Evolutionary conservation across 2,797 vertebrate species (phyloP), one percentile per base, ranked within the genome.

Genomic region (Gymnothorax reevesii): DNA sequence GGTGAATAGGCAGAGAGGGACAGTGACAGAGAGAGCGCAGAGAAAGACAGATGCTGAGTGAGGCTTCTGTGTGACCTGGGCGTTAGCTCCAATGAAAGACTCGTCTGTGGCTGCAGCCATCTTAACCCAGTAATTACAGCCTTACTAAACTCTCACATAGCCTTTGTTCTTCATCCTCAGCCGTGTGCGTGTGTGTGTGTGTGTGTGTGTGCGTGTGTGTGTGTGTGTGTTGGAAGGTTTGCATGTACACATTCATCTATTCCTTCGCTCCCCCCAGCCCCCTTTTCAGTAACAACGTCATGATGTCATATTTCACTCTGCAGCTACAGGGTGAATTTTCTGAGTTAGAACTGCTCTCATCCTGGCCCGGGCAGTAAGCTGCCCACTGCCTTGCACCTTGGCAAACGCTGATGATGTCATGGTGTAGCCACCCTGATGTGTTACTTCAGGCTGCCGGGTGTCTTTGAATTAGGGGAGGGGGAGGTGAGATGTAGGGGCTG

Each of bases 111-210:
- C 69, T 33, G 25, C 0, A 7, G 8, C 4, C 9, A 42, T 75
- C 42, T 49, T 42, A 17, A 42, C 42, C 4, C 73, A 42, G 33
- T 77, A 77, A 77, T 77, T 49, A 77, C 42, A 52, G 12, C 15
- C 73, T 77, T 42, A 42, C 73, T 42, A 52, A 77, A 13, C 71
- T 42, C 33, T 42, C 33, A 10, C 25, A 42, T 33, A n/a, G 71
- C 71, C 71, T 42, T 75, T 71, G 69, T 75, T 42, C 71, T 42
- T 75, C 71, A 69, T 69, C 64, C 22, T n/a, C 64, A 69, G 22
- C 64, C 64, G 22, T n/a, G 64, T 69, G 64, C 25, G 64, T 69
- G 64, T 69, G 64, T 25, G 64, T n/a, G 64, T 66, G 64, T 66
- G 64, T 66, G 64, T 66, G 64, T 66, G 64, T 25, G 62, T 66